Percentiles rank a stretch among this genome's conserved stretches.
phyloP scores from a whole-genome alignment of 2,113 vertebrate genomes.

The Lophius piscatorius region DNA sequence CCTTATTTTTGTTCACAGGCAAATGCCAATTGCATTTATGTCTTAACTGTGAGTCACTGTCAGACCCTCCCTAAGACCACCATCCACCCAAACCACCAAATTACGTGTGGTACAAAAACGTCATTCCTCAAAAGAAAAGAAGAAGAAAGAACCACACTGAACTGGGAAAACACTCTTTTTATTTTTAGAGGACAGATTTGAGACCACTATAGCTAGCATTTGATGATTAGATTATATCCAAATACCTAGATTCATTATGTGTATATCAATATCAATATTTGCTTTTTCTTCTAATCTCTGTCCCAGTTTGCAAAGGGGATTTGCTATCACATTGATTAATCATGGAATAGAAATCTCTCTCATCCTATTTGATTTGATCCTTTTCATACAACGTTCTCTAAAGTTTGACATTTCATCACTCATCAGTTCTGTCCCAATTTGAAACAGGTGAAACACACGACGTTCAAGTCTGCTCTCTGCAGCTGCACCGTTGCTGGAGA shows the following conservation, averaged over 20 bases:
- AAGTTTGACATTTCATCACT: slow-evolving; percentile 8
- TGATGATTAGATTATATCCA: slow-evolving; percentile 39
- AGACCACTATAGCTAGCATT: slow-evolving; percentile 1
- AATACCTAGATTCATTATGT: slow-evolving; percentile 45
- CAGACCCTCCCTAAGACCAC: too few relatives aligned
- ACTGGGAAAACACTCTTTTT: slow-evolving; percentile 12
- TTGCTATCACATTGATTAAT: slow-evolving; percentile 40
- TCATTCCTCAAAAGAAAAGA: not conserved
- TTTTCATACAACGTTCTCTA: slow-evolving; percentile 41
- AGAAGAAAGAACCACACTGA: not conserved
- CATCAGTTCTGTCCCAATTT: not conserved
- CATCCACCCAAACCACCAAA: too few relatives aligned
- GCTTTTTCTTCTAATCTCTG: slow-evolving; percentile 40
- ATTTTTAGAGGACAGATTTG: slow-evolving; percentile 1
- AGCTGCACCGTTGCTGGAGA: slow-evolving; percentile 11
- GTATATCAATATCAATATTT: slow-evolving; percentile 55
- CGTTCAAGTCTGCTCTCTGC: slow-evolving; percentile 26
- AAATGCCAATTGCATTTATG: too few relatives aligned
- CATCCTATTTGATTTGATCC: slow-evolving; percentile 27
- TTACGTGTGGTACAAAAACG: not conserved
- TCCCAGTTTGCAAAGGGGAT: slow-evolving; percentile 43
- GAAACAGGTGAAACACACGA: too few relatives aligned
- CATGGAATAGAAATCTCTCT: slow-evolving; percentile 29
- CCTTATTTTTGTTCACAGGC: too few relatives aligned
- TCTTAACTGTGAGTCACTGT: too few relatives aligned